Conservation (phyloP, 2,888 invertebrate genomes). For the Ophion obscuratus region DNA sequence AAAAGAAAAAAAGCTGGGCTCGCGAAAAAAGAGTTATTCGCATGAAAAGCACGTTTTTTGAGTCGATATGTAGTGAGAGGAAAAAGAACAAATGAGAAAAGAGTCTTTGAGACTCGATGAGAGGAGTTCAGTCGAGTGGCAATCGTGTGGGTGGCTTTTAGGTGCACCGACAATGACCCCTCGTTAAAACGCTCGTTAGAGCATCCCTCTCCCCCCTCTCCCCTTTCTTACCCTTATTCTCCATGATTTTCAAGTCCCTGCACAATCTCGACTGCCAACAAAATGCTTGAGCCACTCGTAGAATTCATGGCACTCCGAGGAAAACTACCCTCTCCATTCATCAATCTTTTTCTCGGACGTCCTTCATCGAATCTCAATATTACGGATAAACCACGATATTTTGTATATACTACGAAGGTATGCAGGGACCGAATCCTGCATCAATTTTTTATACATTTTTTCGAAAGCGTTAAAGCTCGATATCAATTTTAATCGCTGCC, state of each 20-base stretch:
- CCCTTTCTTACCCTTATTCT: slow-evolving; percentile 55
- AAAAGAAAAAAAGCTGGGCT: neutral
- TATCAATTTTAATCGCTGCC: no score
- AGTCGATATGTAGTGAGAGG: slow-evolving; percentile 27
- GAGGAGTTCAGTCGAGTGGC: slow-evolving; percentile 62
- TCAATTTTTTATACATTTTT: neutral
- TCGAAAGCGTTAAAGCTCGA: no score
- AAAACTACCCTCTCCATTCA: slow-evolving; percentile 43
- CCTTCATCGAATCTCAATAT: slow-evolving; percentile 41
- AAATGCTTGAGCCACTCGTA: slow-evolving; percentile 49
- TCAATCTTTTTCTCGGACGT: slow-evolving; percentile 40
- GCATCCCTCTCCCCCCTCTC: slow-evolving; percentile 43
- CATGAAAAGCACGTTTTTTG: neutral
- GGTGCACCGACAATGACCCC: slow-evolving; percentile 66
- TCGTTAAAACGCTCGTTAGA: slow-evolving; percentile 67
- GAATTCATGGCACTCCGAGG: slow-evolving; percentile 54
- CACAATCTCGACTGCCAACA: slow-evolving; percentile 64
- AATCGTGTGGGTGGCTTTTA: slow-evolving; percentile 67
- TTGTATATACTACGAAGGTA: slow-evolving; percentile 31
- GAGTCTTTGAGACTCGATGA: slow-evolving; percentile 63
- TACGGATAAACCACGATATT: slow-evolving; percentile 16
- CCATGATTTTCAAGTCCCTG: slow-evolving; percentile 56
- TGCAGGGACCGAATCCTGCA: neutral
- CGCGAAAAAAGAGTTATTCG: neutral
- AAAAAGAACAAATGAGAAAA: slow-evolving; percentile 10